Evolutionary conservation across 2,888 invertebrate genomes (phyloP), one percentile per base, ranked within the genome.

Genomic region (Drosophila helvetica): DNA sequence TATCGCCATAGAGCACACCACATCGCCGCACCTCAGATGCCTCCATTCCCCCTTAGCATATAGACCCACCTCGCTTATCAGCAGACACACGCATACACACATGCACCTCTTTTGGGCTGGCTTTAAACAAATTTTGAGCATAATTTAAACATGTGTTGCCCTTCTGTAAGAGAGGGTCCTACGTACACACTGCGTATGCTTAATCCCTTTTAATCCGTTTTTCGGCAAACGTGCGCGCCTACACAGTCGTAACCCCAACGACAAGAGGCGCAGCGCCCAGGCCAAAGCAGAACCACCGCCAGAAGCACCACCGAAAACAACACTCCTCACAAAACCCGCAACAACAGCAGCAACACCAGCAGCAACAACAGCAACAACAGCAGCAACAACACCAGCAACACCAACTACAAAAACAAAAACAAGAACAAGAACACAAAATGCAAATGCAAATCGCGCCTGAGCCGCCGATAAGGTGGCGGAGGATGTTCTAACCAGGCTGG

Each of bases 61-160:
- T 42, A 43, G 63, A 53, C 50, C 58, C 58, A 58, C 52, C 67
- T 59, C 67, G 61, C 78, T 88, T 88, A 88, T 86, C 86, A 80
- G 86, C 73, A 80, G 68, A 19, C n/a, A 55, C 43, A 52, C 27
- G 46, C n/a, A 27, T 18, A 18, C 48, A 18, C 38, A 51, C 25
- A 46, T 42, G 38, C 51, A 53, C 25, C 62, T 45, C 45, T 38
- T 38, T 38, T 7, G 38, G 48, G 45, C 18, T 48, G 52, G 63
- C 80, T 83, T 75, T 76, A 78, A 86, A 74, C 88, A 88, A 88
- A 88, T 84, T 83, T 83, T 80, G 84, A 86, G 70, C 86, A 83
- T 88, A 83, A 83, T 83, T 83, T 83, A 84, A 83, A 80, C 83
- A 83, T 83, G 83, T 83, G 88, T 83, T 86, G 86, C 72, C 67